These are phyloP conservation scores for Alligator sinensis DNA, from an alignment of 2,113 vertebrate genomes.

Conservation along the genomic window DNA sequence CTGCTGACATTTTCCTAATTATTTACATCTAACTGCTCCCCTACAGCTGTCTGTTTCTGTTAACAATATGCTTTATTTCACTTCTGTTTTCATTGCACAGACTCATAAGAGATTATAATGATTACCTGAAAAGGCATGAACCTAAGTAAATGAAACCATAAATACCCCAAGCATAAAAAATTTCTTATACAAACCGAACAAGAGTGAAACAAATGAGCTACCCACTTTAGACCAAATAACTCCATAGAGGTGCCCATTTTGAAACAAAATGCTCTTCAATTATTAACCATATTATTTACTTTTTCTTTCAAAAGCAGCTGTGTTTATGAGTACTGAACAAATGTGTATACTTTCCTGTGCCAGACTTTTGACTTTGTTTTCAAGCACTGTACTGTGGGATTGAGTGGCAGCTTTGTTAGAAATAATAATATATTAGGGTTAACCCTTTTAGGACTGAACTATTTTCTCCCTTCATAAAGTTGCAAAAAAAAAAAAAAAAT, in stretches of 20 bases:
- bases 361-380: constrained; percentile 88
- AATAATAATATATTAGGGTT: constrained; percentile 78
- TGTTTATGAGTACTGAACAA: constrained; percentile 92
- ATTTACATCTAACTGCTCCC: constrained; percentile 43
- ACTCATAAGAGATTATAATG: constrained; percentile 4
- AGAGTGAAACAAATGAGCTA: constrained; percentile 46
- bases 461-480: constrained; percentile 68
- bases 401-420: constrained; percentile 90
- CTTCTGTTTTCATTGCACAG: constrained; percentile 40
- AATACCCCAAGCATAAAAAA: constrained; percentile 22
- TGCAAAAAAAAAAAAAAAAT: constrained; percentile 60
- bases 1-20: constrained; percentile 63
- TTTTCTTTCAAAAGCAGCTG: constrained; percentile 90
- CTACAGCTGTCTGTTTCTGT: background rate
- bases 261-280: constrained; percentile 68
- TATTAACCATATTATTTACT: constrained; percentile 73
- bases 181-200: constrained; percentile 2
- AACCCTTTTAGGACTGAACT: constrained; percentile 82
- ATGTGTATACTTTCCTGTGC: constrained; percentile 89
- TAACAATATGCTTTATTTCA: constrained; percentile 20
- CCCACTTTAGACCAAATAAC: constrained; percentile 68
- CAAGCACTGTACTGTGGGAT: constrained; percentile 92
- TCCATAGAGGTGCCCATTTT: constrained; percentile 52
- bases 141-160: constrained; percentile 16
- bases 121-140: constrained; percentile 42